Evolutionary conservation across 2,113 vertebrate genomes (phyloP).

Genomic region (Dissostichus mawsoni): DNA sequence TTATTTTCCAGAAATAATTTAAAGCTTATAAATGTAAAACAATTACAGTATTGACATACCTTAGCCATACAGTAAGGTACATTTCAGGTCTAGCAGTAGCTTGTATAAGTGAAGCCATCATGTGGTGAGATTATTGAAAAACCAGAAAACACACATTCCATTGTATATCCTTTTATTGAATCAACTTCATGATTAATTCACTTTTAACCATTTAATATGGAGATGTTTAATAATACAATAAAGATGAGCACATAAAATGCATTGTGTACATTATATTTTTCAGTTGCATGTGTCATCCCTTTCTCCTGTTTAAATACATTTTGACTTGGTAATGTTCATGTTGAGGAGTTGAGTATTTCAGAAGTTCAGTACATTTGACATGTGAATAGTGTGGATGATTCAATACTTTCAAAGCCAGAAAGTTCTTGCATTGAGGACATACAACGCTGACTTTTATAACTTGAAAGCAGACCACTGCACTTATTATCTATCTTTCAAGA

Average conservation of each 20-base stretch:
- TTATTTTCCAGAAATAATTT: too few species aligned
- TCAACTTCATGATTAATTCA: not conserved
- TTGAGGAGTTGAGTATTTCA: not conserved
- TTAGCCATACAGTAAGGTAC: not conserved
- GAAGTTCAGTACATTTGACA: not conserved
- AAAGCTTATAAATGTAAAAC: too few species aligned
- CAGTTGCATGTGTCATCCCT: not conserved
- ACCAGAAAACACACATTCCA: not conserved
- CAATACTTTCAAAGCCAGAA: not conserved
- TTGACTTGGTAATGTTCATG: not conserved
- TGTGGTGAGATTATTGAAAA: not conserved
- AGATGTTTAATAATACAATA: not conserved
- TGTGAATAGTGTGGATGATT: not conserved
- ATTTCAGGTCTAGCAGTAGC: not conserved
- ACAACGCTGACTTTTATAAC: not conserved
- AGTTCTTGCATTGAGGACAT: not conserved
- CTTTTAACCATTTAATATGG: not conserved
- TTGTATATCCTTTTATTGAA: not conserved
- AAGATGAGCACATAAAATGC: not conserved
- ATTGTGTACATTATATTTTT: not conserved
- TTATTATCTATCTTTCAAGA: not conserved
- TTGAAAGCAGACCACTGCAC: not conserved
- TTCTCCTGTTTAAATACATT: not conserved
- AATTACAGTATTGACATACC: too few species aligned
- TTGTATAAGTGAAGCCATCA: not conserved